These are phyloP conservation scores for Herpailurus yagouaroundi DNA, from an alignment of 2,113 vertebrate genomes.

Conservation along the genomic window DNA sequence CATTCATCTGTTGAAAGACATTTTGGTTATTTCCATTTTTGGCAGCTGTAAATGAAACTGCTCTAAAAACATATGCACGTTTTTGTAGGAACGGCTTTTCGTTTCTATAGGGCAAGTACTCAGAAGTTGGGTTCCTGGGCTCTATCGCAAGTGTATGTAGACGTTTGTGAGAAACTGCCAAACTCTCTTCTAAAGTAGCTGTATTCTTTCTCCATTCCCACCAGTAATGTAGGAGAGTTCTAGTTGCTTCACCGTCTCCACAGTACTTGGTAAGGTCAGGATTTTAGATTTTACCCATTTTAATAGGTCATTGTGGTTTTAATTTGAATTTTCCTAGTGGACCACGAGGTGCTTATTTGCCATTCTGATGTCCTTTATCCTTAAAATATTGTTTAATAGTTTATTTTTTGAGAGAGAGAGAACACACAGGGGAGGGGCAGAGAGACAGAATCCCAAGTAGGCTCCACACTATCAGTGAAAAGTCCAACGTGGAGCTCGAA, in stretches of 20 bases:
- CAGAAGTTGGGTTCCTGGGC: not conserved
- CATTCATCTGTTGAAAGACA: not conserved
- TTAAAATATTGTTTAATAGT: no score
- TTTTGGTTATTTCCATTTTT: not conserved
- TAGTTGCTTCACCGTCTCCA: not conserved
- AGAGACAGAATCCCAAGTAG: no score
- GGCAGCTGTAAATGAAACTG: not conserved
- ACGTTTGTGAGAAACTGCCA: not conserved
- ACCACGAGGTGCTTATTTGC: not conserved
- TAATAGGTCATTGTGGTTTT: not conserved
- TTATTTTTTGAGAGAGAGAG: no score
- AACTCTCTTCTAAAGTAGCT: not conserved
- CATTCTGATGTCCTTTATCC: not conserved
- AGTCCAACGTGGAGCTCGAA: no score
- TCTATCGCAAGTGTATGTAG: not conserved
- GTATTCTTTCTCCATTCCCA: not conserved
- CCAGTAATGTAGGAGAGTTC: fast-evolving
- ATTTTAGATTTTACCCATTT: not conserved
- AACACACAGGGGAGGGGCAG: no score
- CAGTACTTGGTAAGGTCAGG: not conserved
- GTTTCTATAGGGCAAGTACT: not conserved
- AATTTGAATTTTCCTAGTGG: not conserved
- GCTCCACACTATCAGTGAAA: no score
- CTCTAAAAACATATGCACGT: not conserved
- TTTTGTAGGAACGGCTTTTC: not conserved